Base-by-base conservation (phyloP, 2,113 vertebrate species). In the Vidua macroura region DNA sequence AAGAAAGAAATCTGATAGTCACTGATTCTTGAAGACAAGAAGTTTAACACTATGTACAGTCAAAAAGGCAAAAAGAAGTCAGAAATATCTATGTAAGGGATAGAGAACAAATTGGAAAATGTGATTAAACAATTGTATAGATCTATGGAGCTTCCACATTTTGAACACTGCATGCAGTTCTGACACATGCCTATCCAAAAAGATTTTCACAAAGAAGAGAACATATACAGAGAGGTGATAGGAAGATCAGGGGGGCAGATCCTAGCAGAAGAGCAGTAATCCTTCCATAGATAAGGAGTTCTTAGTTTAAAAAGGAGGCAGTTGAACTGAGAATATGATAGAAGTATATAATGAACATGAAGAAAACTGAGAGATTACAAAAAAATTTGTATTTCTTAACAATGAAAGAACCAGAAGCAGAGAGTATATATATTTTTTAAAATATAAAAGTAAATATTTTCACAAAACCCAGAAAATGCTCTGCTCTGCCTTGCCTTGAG, bases 401-500 rank as follows among this genome's bases (percentile, higher is more conserved):
- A 43, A 59, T 13, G 6, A 31, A 64, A 64, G 44, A 86, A 86
- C 4, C 15, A 86, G 52, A 89, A 58, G 5, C 19, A 63, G 52
- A 16, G 2, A 28, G 6, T 25, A 43, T 23, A 24, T 1, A 46
- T 10, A 22, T 51, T 3, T 2, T 20, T 43, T 75, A 5, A 4
- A 66, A 66, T 35, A 55, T 6, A 46, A 9, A 73, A 73, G 33
- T 24, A 51, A 73, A 2, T 33, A 48, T 27, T 84, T 92, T 30
- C 64, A 77, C 37, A 62, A 41, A 78, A 35, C 30, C 8, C 52
- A 79, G 48, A 28, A 41, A 82, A 82, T 31, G 12, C 8, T 59
- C 18, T 44, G 33, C 15, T 28, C 31, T 64, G 37, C 43, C 21
- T 49, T 41, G 22, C 21, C 35, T 64, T 7, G 3, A 73, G 22